These are phyloP conservation scores for Oryzias melastigma DNA, from an alignment of 2,113 vertebrate species.

Conservation along the genomic window DNA sequence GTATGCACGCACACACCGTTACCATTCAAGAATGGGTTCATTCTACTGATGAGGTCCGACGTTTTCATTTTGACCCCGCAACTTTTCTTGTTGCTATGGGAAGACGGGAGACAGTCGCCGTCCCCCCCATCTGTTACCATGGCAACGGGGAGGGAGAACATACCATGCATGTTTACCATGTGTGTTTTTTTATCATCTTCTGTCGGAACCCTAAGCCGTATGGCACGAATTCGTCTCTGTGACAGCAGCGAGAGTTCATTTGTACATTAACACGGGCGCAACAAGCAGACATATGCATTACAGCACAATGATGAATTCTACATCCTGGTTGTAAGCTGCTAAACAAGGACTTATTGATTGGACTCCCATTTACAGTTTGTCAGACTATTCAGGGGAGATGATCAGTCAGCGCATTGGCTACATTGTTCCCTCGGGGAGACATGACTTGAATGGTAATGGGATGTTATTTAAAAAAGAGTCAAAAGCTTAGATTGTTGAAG, in stretches of 20 bases:
- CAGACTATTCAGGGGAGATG: neutral
- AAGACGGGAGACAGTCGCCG: conserved; percentile 47
- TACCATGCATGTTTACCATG: conserved; percentile 65
- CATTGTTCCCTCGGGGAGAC: conserved; percentile 1
- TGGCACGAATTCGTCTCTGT: conserved; percentile 22
- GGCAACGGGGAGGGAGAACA: conserved; percentile 53
- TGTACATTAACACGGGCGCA: conserved; percentile 29
- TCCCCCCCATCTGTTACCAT: conserved; percentile 68
- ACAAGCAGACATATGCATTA: neutral
- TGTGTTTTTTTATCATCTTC: conserved; percentile 35
- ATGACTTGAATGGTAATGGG: neutral
- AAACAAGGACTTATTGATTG: conserved; percentile 32
- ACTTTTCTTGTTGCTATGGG: conserved; percentile 71
- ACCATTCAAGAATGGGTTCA: conserved; percentile 29
- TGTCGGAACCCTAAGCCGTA: conserved; percentile 22
- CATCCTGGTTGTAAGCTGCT: conserved; percentile 10
- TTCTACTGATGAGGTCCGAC: conserved; percentile 58
- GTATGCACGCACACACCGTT: conserved; percentile 12
- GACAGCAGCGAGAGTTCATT: conserved; percentile 22
- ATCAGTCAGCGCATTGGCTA: conserved; percentile 17
- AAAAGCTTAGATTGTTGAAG: neutral
- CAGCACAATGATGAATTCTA: conserved; percentile 10
- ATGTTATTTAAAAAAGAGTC: conserved; percentile 1
- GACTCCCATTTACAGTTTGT: conserved; percentile 1
- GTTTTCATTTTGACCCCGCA: conserved; percentile 69